A percentile compares a stretch with the other conserved stretches of the same genome.
Conservation (phyloP, 2,113 vertebrate genomes). For the Garra rufa region DNA sequence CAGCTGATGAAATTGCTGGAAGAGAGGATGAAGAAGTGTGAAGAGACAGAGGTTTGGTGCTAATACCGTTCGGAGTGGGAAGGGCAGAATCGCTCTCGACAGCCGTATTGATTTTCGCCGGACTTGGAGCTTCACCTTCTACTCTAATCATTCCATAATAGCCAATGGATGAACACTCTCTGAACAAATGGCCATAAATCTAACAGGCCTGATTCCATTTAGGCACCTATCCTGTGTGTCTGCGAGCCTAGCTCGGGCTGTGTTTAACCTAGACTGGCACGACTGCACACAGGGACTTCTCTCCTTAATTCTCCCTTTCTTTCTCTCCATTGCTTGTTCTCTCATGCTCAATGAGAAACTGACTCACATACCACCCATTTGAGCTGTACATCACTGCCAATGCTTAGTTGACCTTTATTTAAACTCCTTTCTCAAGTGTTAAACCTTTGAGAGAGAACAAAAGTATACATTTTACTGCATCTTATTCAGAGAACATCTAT, state of each 20-base stretch:
- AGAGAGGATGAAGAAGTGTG: conserved; percentile 79
- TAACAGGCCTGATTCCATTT: conserved; percentile 83
- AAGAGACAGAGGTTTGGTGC: conserved; percentile 82
- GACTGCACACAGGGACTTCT: conserved; percentile 56
- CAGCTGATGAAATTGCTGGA: conserved; percentile 82
- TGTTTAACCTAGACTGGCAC: conserved; percentile 79
- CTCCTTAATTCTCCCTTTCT: conserved; percentile 45
- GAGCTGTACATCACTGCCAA: conserved; percentile 34
- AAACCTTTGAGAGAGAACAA: conserved; percentile 50
- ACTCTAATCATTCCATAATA: conserved; percentile 99
- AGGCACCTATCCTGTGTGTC: conserved; percentile 80
- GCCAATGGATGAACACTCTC: conserved; percentile 99
- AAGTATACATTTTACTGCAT: conserved; percentile 30
- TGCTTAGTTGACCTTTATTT: conserved; percentile 53
- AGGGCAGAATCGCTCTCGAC: conserved; percentile 98
- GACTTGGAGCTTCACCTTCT: conserved; percentile 99
- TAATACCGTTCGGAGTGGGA: conserved; percentile 79
- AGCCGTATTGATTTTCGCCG: conserved; percentile 98
- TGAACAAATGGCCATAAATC: conserved; percentile 98
- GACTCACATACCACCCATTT: background rate
- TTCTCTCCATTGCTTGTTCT: conserved; percentile 43
- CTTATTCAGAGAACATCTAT: conserved; percentile 38
- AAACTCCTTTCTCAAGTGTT: conserved; percentile 53
- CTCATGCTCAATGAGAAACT: conserved; percentile 8
- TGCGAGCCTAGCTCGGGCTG: conserved; percentile 69